These are phyloP conservation scores for Pyxicephalus adspersus DNA, from an alignment of 2,113 vertebrate genomes.

Conservation along the genomic window DNA sequence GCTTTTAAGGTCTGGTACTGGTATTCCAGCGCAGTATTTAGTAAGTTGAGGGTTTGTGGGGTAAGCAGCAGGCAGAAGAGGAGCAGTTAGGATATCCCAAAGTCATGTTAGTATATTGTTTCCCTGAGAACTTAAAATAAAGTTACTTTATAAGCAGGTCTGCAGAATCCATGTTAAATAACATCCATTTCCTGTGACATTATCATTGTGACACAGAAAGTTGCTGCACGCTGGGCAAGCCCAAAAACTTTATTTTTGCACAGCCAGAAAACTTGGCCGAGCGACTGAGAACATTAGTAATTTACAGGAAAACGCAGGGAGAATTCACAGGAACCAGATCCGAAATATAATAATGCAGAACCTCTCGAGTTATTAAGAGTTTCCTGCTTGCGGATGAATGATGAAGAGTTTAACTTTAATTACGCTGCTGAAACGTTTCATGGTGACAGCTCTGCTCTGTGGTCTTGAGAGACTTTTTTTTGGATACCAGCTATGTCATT, in stretches of 20 bases:
- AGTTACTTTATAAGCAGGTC: not conserved
- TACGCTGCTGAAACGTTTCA: conserved; percentile 57
- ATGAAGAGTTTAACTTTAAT: conserved; percentile 60
- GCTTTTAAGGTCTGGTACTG: too few species aligned
- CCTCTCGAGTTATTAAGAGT: conserved; percentile 61
- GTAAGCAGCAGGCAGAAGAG: too few species aligned
- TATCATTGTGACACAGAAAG: conserved; percentile 26
- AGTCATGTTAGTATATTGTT: not conserved
- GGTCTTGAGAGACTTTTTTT: conserved; percentile 55
- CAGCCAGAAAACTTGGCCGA: conserved; percentile 8
- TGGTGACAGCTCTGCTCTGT: conserved; percentile 51
- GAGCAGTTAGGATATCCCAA: not conserved
- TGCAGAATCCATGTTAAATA: not conserved
- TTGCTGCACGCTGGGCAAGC: not conserved
- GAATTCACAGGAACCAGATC: conserved; percentile 66
- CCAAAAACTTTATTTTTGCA: conserved; percentile 26
- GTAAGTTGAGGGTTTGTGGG: too few species aligned
- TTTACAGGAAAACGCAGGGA: conserved; percentile 64
- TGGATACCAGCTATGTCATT: conserved; percentile 40
- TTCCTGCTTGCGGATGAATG: conserved; percentile 67
- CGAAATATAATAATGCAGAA: conserved; percentile 63
- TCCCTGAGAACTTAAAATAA: not conserved
- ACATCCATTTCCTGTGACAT: conserved; percentile 5
- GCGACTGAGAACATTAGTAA: conserved; percentile 59
- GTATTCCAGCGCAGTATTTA: too few species aligned